Evolutionary conservation across 2,797 vertebrate species (phyloP), one percentile per base, ranked within the genome.

Genomic region (Enteromius trimaculatus): DNA sequence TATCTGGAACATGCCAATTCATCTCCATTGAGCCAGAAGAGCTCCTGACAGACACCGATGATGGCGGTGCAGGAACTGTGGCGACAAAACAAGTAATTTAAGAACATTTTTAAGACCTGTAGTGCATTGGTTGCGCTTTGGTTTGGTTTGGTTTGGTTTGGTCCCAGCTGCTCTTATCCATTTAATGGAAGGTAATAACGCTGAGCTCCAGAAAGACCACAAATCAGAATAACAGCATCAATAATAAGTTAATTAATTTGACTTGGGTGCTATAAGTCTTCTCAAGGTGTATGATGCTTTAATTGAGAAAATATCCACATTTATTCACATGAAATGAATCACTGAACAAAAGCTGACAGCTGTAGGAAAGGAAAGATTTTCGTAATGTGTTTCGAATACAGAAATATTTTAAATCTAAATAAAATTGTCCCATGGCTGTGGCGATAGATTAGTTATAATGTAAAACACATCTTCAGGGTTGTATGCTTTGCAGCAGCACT

Each of bases 1-100:
- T 94, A 65, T 92, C 89, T 80, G 97, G 97, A 2, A 93, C 93
- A 2, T 92, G 91, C 97, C 97, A 99, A 2, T 90, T 93, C 88
- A 98, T 92, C 87, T 96, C 96, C 64, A 97, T 85, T 17, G 93
- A 95, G 68, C 95, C 94, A 88, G 95, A 96, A 80, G 93, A 89
- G 17, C 93, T 93, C 86, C 88, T 93, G 89, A 94, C 79, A 0
- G 90, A 92, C 84, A 94, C 82, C 64, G 90, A 88, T 1, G 88
- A 87, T 23, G 94, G 93, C 0, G 89, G 90, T 31, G 90, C 87
- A 5, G 94, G 94, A 74, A 91, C 94, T 95, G 85, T 23, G 62
- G 29, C 55, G 31, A 80, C 8, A 82, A 26, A 77, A 66, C 26
- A 10, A 55, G 10, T 23, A 0, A 55, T 76, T 23, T 76, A 58